phyloP scores from a whole-genome alignment of 2,888 invertebrate genomes.

The Caenorhabditis sp. region DNA sequence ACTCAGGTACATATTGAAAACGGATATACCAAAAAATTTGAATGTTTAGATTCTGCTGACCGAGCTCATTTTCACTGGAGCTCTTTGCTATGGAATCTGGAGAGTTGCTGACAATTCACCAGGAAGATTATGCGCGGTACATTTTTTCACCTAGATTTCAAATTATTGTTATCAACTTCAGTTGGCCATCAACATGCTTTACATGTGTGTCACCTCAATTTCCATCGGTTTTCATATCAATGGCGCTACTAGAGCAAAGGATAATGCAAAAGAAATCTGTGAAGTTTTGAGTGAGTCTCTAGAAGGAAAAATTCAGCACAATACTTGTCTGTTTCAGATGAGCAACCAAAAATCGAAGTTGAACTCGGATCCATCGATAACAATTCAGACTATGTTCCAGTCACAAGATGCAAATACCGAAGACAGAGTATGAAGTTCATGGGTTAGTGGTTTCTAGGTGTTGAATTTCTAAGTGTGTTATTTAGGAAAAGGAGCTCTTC shows the following conservation, averaged over 20 bases:
- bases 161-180: constrained; percentile 33
- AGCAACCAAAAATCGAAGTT: constrained; percentile 70
- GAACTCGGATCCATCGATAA: constrained; percentile 66
- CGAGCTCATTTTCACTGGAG: constrained; percentile 81
- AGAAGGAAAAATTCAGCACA: too few species aligned
- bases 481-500: constrained; percentile 84
- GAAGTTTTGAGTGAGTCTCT: constrained; percentile 70
- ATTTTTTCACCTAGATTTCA: background rate
- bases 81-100: constrained; percentile 81
- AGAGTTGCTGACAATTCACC: constrained; percentile 79
- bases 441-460: constrained; percentile 38
- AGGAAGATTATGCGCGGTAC: constrained; percentile 79
- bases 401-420: constrained; percentile 67
- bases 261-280: constrained; percentile 78
- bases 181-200: constrained; percentile 81
- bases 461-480: too few species aligned
- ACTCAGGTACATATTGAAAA: constrained; percentile 72
- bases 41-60: constrained; percentile 77
- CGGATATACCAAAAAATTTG: background rate
- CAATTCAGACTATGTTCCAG: constrained; percentile 65
- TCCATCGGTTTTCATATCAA: constrained; percentile 82
- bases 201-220: constrained; percentile 82
- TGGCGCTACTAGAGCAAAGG: constrained; percentile 78
- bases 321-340: constrained; percentile 51
- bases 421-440: constrained; percentile 73